A percentile compares a stretch with the other conserved stretches of the same genome.
phyloP scores from a whole-genome alignment of 2,797 vertebrate genomes.

The Betta splendens region DNA sequence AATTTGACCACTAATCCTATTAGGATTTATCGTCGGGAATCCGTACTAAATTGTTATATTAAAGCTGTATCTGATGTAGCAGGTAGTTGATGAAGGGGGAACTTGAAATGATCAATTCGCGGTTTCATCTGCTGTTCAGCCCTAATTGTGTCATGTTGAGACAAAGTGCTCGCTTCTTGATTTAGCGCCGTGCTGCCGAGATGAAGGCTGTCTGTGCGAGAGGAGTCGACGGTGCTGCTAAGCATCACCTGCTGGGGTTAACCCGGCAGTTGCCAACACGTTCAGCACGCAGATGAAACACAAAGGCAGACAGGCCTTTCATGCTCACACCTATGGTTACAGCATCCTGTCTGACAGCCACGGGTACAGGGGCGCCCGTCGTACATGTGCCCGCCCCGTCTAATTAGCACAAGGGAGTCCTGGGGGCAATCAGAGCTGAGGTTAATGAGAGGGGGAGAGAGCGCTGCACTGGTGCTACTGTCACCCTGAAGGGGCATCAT shows the following conservation, averaged over 20 bases:
- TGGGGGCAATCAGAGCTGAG: slow-evolving; percentile 80
- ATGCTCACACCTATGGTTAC: slow-evolving; percentile 70
- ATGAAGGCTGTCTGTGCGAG: slow-evolving; percentile 61
- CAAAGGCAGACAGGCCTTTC: slow-evolving; percentile 72
- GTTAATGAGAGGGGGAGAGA: slow-evolving; percentile 79
- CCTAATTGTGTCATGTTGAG: slow-evolving; percentile 63
- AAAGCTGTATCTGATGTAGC: not conserved
- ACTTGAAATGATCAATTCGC: slow-evolving; percentile 46
- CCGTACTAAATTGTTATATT: slow-evolving; percentile 13
- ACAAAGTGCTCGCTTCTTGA: slow-evolving; percentile 56
- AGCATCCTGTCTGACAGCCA: slow-evolving; percentile 69
- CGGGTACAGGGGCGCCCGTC: slow-evolving; percentile 51
- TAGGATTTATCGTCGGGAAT: slow-evolving; percentile 6
- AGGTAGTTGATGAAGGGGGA: slow-evolving; percentile 23
- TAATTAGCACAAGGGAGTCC: slow-evolving; percentile 83
- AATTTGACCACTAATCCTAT: slow-evolving; percentile 5
- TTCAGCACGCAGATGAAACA: slow-evolving; percentile 68
- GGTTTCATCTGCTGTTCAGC: slow-evolving; percentile 33
- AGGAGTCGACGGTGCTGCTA: slow-evolving; percentile 68
- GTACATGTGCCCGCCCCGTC: slow-evolving; percentile 78
- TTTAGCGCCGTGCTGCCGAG: slow-evolving; percentile 31
- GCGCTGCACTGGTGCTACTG: slow-evolving; percentile 61
- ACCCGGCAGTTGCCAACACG: slow-evolving; percentile 68
- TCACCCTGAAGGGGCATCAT: slow-evolving; percentile 78
- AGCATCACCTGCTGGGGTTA: slow-evolving; percentile 76